Conservation (phyloP, 2,113 vertebrate genomes). For the Ellobius talpinus region DNA sequence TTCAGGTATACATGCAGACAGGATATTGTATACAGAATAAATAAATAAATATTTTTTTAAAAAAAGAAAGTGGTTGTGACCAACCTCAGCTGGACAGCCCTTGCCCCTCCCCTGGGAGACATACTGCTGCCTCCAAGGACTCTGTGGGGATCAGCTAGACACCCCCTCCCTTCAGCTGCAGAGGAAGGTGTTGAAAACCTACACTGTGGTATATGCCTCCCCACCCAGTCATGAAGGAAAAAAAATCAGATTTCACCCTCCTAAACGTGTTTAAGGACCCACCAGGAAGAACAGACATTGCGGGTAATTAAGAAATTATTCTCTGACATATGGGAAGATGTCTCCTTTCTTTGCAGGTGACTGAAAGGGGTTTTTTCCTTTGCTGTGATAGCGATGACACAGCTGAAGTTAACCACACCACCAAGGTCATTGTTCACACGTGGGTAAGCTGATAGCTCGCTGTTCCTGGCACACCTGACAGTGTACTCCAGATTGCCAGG, state of each 20-base stretch:
- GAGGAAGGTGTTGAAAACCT: constrained; percentile 48
- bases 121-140: not conserved
- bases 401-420: not conserved
- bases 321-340: constrained; percentile 64
- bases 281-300: constrained; percentile 81
- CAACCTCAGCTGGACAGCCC: not conserved
- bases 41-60: too few species aligned
- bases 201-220: not conserved
- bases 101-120: not conserved
- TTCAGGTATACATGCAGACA: too few species aligned
- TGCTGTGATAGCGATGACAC: not conserved
- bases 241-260: constrained; percentile 79
- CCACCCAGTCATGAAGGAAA: constrained; percentile 19
- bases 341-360: constrained; percentile 60
- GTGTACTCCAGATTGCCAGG: not conserved
- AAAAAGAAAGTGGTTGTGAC: not conserved
- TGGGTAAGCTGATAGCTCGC: constrained; percentile 23
- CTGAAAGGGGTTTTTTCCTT: constrained; percentile 59
- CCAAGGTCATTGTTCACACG: not conserved
- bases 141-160: not conserved
- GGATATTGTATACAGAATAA: too few species aligned
- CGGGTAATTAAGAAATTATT: constrained; percentile 75
- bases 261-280: constrained; percentile 75
- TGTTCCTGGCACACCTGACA: not conserved
- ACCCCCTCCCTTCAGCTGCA: not conserved